Conservation (phyloP, 2,888 invertebrate genomes). For the Philaethria dido region DNA sequence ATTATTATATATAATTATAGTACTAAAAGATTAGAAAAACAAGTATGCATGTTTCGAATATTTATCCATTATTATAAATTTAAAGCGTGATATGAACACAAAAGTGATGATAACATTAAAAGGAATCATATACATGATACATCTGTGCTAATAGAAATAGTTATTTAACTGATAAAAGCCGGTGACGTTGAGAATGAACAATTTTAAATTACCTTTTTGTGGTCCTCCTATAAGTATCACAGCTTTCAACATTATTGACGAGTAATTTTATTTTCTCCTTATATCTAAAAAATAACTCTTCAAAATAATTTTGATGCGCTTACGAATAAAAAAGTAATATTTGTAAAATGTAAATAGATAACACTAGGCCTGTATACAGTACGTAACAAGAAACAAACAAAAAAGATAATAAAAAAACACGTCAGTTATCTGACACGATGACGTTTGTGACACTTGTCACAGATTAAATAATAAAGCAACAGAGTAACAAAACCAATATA, state of each 20-base stretch:
- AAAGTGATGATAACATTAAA: not conserved
- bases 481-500: not conserved
- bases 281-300: not conserved
- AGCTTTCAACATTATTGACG: constrained; percentile 87
- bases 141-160: constrained; percentile 16
- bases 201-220: constrained; percentile 90
- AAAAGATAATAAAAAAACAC: constrained; percentile 19
- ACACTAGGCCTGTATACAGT: not conserved
- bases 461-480: not conserved
- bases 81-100: not conserved
- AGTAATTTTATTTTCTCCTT: not conserved
- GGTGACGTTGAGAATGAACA: constrained; percentile 55
- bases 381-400: constrained; percentile 21
- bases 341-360: not conserved
- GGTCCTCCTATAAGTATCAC: constrained; percentile 97
- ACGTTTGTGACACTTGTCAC: constrained; percentile 3
- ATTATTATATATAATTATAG: too few species aligned
- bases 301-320: constrained; percentile 1
- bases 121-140: not conserved
- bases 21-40: not conserved
- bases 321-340: not conserved
- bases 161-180: constrained; percentile 46
- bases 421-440: constrained; percentile 13
- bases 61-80: not conserved
- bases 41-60: not conserved